A percentile compares a stretch with the other conserved stretches of the same genome.
Conservation (phyloP, 2,113 vertebrate genomes). For the Grammomys surdaster region DNA sequence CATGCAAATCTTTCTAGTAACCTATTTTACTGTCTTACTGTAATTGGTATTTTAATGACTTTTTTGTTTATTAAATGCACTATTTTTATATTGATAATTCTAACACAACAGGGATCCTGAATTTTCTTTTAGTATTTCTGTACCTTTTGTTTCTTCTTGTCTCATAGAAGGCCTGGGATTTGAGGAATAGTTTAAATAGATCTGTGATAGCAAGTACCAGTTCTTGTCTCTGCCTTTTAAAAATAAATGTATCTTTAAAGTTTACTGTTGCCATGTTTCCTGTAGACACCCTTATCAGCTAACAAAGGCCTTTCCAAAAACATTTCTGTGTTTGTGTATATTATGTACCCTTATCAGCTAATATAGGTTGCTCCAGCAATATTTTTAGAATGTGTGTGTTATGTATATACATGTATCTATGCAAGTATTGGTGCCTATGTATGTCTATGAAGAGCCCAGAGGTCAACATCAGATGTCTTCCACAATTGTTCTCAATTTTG, state of each 20-base stretch:
- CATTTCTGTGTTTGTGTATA: background rate
- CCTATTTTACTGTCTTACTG: constrained; percentile 28
- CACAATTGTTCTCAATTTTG: background rate
- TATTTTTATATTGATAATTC: background rate
- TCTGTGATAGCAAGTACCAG: background rate
- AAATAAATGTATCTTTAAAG: constrained; percentile 55
- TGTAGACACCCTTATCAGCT: background rate
- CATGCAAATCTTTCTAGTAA: background rate
- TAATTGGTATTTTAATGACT: background rate
- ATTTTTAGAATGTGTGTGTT: background rate
- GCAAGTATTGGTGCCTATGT: background rate
- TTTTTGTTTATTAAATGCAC: constrained; percentile 6
- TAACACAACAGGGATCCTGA: background rate
- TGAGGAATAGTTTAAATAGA: background rate
- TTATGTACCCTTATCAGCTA: background rate
- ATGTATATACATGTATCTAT: background rate
- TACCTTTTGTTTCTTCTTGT: constrained; percentile 26
- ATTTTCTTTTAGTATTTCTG: constrained; percentile 28
- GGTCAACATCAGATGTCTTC: background rate
- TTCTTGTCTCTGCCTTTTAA: constrained; percentile 28
- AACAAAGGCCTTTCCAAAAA: background rate
- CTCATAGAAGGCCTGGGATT: background rate
- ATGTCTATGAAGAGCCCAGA: background rate
- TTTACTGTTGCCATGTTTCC: constrained; percentile 17
- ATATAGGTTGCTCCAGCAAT: too few relatives aligned